Percentiles rank a stretch among this genome's conserved stretches.
Conservation (phyloP, 1,140 invertebrate genomes). For the Caenorhabditis brenneri region DNA sequence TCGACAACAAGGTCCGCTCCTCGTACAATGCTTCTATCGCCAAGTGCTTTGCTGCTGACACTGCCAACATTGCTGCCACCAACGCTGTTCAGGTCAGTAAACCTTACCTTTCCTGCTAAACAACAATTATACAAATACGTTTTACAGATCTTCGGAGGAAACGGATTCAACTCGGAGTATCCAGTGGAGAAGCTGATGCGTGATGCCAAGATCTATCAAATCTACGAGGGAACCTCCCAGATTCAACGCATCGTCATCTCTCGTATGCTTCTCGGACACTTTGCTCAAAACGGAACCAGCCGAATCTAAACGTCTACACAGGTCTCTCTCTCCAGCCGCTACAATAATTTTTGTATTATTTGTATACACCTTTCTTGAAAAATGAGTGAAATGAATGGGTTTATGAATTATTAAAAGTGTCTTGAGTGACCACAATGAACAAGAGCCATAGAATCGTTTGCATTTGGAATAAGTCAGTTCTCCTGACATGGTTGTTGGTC, state of each 20-base stretch:
- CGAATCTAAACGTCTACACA: not conserved
- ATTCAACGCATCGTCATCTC: conserved; percentile 95
- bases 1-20: conserved; percentile 76
- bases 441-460: not conserved
- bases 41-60: conserved; percentile 88
- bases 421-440: not conserved
- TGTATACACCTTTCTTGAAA: conserved; percentile 32
- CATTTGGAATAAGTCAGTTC: not conserved
- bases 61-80: conserved; percentile 94
- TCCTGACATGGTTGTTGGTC: not conserved
- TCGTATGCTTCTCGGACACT: conserved; percentile 74
- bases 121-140: not conserved
- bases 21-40: conserved; percentile 89
- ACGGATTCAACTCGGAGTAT: conserved; percentile 92
- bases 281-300: conserved; percentile 44
- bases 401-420: not conserved
- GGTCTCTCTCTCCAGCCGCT: not conserved
- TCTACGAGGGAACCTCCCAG: conserved; percentile 85
- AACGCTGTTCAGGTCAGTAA: conserved; percentile 83
- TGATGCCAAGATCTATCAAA: conserved; percentile 98
- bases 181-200: conserved; percentile 98
- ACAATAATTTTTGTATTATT: conserved; percentile 8
- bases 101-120: conserved; percentile 72
- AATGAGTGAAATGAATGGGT: conserved; percentile 40
- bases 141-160: conserved; percentile 86